Percentiles rank a stretch among this genome's conserved stretches.
Conservation (phyloP, 1,140 invertebrate genomes). For the Temnothorax curvispinosus region DNA sequence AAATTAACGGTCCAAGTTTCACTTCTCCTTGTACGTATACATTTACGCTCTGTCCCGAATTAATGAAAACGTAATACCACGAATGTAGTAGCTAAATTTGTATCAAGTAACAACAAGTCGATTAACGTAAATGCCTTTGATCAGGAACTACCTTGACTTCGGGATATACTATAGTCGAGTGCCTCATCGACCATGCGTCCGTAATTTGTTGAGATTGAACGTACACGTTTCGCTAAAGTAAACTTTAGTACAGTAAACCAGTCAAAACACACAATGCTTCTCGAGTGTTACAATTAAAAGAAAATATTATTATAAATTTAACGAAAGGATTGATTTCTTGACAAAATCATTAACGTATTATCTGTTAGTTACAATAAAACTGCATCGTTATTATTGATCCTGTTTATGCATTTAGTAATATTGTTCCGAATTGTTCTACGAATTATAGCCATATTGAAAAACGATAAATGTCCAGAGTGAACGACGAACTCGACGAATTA, state of each 20-base stretch:
- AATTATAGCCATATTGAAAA: not conserved
- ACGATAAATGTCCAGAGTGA: constrained; percentile 8
- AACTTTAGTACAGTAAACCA: not conserved
- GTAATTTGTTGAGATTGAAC: constrained; percentile 18
- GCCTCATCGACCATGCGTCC: not conserved
- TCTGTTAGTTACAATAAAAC: not conserved
- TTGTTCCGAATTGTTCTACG: not conserved
- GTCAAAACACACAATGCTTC: not conserved
- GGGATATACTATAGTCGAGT: not conserved
- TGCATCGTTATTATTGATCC: not conserved
- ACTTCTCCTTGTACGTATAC: not conserved
- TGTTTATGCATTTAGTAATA: not conserved
- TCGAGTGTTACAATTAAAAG: not conserved
- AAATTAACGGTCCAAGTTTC: not conserved
- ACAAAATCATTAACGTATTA: not conserved
- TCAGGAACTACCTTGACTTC: constrained; percentile 11
- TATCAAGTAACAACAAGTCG: constrained; percentile 29
- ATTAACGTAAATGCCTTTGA: constrained; percentile 47
- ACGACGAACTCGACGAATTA: not conserved
- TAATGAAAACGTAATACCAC: constrained; percentile 12
- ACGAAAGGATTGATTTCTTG: not conserved
- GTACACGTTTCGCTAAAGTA: not conserved
- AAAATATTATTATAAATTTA: not conserved
- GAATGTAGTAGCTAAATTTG: constrained; percentile 10
- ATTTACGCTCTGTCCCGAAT: not conserved